Conservation (phyloP, 2,888 invertebrate genomes). For the Erebia aethiops region DNA sequence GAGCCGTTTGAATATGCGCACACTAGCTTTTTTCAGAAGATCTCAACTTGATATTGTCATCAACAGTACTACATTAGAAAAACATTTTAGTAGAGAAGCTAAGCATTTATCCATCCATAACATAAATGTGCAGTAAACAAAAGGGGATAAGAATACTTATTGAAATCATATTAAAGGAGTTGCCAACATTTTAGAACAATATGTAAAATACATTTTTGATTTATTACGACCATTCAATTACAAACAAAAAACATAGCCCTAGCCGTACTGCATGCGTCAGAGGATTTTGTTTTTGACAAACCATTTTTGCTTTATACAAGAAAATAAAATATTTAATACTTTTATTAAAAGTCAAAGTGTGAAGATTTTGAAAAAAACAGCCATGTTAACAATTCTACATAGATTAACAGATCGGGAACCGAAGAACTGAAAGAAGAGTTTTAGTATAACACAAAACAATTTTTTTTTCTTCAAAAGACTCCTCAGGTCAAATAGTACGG, state of each 20-base stretch:
- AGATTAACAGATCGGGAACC: no score
- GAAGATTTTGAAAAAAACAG: no score
- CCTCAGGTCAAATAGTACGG: background rate
- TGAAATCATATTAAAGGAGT: constrained; percentile 13
- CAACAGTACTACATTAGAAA: background rate
- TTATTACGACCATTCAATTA: background rate
- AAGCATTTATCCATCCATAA: background rate
- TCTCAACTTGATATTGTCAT: background rate
- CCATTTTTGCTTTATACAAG: background rate
- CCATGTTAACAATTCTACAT: no score
- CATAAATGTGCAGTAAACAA: background rate
- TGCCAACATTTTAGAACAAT: constrained; percentile 23
- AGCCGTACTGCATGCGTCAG: constrained; percentile 7
- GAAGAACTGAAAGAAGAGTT: no score
- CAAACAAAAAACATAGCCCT: background rate
- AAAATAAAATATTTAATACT: no score
- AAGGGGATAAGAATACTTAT: background rate
- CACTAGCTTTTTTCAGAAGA: background rate
- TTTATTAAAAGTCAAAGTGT: no score
- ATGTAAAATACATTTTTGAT: constrained; percentile 9
- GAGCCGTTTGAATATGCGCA: background rate
- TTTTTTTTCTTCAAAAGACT: background rate
- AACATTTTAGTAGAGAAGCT: no score
- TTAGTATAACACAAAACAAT: no score
- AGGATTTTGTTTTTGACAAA: background rate